A percentile compares a stretch with the other conserved stretches of the same genome.
Evolutionary conservation across 2,888 invertebrate species (phyloP).

Genomic region (Macroteleia sp.): DNA sequence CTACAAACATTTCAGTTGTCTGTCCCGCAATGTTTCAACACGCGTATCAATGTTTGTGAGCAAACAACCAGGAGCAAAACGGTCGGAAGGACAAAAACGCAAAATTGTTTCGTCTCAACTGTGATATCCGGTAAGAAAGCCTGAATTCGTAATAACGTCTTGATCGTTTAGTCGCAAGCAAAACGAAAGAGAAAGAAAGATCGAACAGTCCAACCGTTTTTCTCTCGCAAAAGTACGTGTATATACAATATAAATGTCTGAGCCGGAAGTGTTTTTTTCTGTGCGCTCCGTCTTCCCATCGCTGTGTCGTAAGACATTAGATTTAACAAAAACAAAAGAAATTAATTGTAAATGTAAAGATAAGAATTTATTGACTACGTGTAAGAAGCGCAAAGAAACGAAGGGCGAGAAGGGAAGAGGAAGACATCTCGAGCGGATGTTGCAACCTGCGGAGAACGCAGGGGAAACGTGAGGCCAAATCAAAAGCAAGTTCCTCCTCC

Average conservation of each 20-base stretch:
- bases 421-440: too few relatives aligned
- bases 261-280: constrained; percentile 76
- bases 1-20: constrained; percentile 41
- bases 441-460: constrained; percentile 3
- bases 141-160: too few relatives aligned
- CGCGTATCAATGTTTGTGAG: constrained; percentile 43
- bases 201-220: too few relatives aligned
- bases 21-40: constrained; percentile 37
- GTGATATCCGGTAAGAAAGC: too few relatives aligned
- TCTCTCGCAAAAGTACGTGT: constrained; percentile 41
- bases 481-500: constrained; percentile 60
- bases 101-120: too few relatives aligned
- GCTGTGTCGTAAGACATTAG: constrained; percentile 83
- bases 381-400: constrained; percentile 71
- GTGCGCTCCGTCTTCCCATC: constrained; percentile 84
- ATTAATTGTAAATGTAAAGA: constrained; percentile 64
- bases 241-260: constrained; percentile 71
- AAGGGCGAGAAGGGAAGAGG: too few relatives aligned
- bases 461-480: constrained; percentile 37
- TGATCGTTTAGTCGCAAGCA: too few relatives aligned
- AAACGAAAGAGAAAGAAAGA: too few relatives aligned
- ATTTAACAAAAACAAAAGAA: constrained; percentile 63
- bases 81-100: too few relatives aligned
- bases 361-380: constrained; percentile 83
- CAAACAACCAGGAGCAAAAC: constrained; percentile 29